phyloP scores from a whole-genome alignment of 2,888 invertebrate species.

The Drosophila crucigera region DNA sequence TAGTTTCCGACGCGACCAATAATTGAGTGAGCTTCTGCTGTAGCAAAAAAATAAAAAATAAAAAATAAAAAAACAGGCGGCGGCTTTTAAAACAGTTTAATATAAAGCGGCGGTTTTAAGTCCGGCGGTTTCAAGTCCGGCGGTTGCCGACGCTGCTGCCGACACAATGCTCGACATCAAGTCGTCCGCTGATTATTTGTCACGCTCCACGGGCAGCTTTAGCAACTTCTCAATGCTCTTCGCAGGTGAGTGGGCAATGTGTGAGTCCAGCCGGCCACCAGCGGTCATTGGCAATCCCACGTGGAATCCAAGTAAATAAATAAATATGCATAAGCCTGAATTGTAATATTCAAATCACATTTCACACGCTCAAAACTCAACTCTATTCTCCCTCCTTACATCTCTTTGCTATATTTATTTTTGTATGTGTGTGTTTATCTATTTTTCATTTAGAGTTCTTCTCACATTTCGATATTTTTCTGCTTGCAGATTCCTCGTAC shows the following conservation, averaged over 20 bases:
- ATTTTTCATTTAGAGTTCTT: background rate
- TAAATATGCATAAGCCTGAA: slow-evolving; percentile 28
- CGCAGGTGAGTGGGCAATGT: slow-evolving; percentile 89
- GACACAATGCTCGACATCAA: slow-evolving; percentile 94
- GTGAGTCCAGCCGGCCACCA: slow-evolving; percentile 74
- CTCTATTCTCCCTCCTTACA: background rate
- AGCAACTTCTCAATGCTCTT: slow-evolving; percentile 98
- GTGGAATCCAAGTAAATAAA: slow-evolving; percentile 77
- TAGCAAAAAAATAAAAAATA: background rate
- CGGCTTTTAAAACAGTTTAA: background rate
- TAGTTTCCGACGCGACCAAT: slow-evolving; percentile 74
- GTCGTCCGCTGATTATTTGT: slow-evolving; percentile 95
- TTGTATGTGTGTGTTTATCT: background rate
- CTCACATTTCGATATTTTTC: slow-evolving; percentile 21
- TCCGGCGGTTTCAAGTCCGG: slow-evolving; percentile 65
- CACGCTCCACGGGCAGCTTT: slow-evolving; percentile 94
- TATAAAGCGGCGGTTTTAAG: slow-evolving; percentile 1
- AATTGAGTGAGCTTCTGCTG: background rate
- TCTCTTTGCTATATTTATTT: slow-evolving; percentile 2
- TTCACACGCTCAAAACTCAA: slow-evolving; percentile 21
- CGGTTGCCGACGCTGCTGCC: slow-evolving; percentile 65
- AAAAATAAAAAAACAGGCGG: background rate
- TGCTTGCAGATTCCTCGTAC: slow-evolving; percentile 93
- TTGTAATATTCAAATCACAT: slow-evolving; percentile 28
- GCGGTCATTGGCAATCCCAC: slow-evolving; percentile 70